Percentiles rank a stretch among this genome's conserved stretches.
These are phyloP conservation scores for Zoroaster sp. DNA, from an alignment of 53 echinoderm and acorn worm species.

Conservation along the genomic window DNA sequence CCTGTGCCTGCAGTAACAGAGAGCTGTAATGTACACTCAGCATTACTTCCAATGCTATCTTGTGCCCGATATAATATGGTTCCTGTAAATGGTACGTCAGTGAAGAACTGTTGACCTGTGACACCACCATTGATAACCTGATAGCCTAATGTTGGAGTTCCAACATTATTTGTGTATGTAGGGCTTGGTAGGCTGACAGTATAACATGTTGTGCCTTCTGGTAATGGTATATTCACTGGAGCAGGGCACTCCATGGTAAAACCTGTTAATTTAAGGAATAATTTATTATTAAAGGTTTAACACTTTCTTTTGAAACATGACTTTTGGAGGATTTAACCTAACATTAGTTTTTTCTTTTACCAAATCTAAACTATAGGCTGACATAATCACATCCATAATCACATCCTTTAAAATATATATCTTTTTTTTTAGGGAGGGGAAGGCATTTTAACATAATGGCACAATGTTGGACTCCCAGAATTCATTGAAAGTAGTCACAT, in stretches of 20 bases:
- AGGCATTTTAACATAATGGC: too few relatives aligned
- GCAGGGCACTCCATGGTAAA: slow-evolving; percentile 20
- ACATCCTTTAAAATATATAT: too few relatives aligned
- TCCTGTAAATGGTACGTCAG: slow-evolving; percentile 4
- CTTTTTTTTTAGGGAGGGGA: too few relatives aligned
- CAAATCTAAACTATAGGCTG: too few relatives aligned
- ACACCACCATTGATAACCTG: neutral
- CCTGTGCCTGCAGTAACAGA: too few relatives aligned
- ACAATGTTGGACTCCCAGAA: too few relatives aligned
- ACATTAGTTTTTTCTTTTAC: too few relatives aligned
- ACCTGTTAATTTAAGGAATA: neutral
- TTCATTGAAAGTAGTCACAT: too few relatives aligned
- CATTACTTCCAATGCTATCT: neutral
- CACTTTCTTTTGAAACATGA: too few relatives aligned
- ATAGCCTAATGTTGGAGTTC: neutral
- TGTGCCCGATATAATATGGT: neutral
- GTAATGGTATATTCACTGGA: neutral
- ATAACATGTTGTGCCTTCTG: neutral
- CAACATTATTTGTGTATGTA: neutral
- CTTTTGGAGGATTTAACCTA: too few relatives aligned
- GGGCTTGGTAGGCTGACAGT: slow-evolving; percentile 7
- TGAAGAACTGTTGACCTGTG: slow-evolving; percentile 25
- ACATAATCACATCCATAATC: too few relatives aligned
- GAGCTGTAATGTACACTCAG: slow-evolving; percentile 31
- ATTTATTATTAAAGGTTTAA: neutral